Evolutionary conservation across 1,140 invertebrate genomes (phyloP), one percentile per base, ranked within the genome.

Genomic region (Pogonomyrmex barbatus): DNA sequence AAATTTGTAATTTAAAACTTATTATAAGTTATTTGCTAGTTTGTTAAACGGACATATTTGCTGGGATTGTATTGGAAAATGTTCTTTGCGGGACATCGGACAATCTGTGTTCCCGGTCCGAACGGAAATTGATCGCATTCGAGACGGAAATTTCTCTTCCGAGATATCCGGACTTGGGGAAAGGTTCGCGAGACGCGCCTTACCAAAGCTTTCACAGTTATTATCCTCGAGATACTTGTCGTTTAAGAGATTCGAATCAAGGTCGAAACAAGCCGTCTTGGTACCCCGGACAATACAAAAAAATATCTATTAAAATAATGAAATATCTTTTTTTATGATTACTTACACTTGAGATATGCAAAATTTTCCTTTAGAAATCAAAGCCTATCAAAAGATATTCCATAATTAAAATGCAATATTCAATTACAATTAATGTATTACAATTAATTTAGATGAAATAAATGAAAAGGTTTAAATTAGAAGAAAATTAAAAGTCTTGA

Each of bases 171-270:
- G 70, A 79, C 71, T 17, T 54, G 45, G 30, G 24, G 39, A 62
- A 30, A 89, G 65, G 4, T 86, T 79, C 75, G 47, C 17, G 78
- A 88, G 65, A 90, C 88, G 87, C 85, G 88, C 85, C 86, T 88
- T 87, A 47, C 86, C 78, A 62, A 91, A 92, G 93, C 94, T 94
- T 94, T 94, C 89, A 94, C 89, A 90, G 92, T 94, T 94, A 94
- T 94, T 94, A 93, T 94, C 90, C 89, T 89, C 54, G 65, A 86
- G 88, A 93, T 93, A 92, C 92, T 93, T 92, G 90, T 90, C 90
- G 89, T 92, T 84, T 88, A 87, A 88, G 88, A 89, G 90, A 92
- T 92, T 88, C 86, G 86, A 91, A 86, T 45, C 79, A 88, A 83
- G 87, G 70, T 71, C 71, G 68, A 54, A 10, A 63, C 42, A 58